Evolutionary conservation across 2,113 vertebrate species (phyloP), one percentile per base, ranked within the genome.

Genomic region (Vireo altiloquus): DNA sequence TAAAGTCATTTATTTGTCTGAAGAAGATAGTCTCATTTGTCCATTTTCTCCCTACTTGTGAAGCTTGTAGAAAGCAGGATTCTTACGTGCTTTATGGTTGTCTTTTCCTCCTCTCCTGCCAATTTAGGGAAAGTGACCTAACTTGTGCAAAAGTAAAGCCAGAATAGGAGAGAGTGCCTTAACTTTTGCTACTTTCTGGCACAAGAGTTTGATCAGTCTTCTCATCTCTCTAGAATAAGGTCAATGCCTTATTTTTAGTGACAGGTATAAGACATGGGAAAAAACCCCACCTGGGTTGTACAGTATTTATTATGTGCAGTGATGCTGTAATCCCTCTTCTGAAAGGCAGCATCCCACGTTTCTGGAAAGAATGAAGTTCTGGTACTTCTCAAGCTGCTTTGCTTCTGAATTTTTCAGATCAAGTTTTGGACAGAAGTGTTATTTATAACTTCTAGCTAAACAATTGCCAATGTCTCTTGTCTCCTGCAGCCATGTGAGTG

Each of bases 101-200:
- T 77, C 30, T 66, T 0, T 0, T 71, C 8, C 3, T 80, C 3
- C 13, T 7, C 6, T 37, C 13, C 11, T 30, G 37, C 22, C 18
- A n/a, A 0, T 66, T 94, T 65, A 53, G 17, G 60, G 21, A 75
- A 77, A 81, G 68, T 54, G 0, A 23, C 61, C 4, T 20, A 7
- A 68, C 54, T 53, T 82, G 21, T 11, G 11, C 37, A 64, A 40
- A 87, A 82, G 24, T 61, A 40, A 86, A 83, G 27, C 23, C 8
- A 68, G 52, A 52, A 44, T 8, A 82, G 20, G 57, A 93, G 39
- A 24, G 13, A 24, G 23, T 30, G 3, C 19, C 39, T 33, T 76
- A 52, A 19, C 25, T 85, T 40, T 8, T 17, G 4, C 22, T 59
- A 2, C 57, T 74, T 80, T 64, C 53, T 89, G 70, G 27, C 44